Conservation (phyloP, 2,888 invertebrate genomes). For the Colostygia pectinataria region DNA sequence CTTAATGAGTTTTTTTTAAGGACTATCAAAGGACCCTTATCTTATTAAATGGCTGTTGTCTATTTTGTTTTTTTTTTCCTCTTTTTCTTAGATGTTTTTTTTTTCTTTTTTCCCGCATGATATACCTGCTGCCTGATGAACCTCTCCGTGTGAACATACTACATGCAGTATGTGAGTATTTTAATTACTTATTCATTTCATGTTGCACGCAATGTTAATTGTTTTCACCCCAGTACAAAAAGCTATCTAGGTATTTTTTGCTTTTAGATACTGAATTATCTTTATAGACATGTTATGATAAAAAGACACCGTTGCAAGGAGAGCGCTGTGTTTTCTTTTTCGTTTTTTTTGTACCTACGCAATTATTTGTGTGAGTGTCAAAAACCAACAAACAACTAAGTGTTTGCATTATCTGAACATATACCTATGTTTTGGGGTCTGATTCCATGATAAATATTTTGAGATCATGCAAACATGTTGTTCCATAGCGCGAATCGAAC, state of each 20-base stretch:
- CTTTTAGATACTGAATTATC: too few relatives aligned
- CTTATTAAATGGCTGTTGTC: conserved; percentile 40
- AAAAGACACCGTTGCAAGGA: too few relatives aligned
- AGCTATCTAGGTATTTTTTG: not conserved
- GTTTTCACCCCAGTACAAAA: not conserved
- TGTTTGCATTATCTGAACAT: too few relatives aligned
- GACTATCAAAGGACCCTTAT: conserved; percentile 52
- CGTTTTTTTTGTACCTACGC: too few relatives aligned
- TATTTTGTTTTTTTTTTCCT: conserved; percentile 33
- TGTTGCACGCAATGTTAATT: not conserved
- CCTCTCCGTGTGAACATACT: conserved; percentile 43
- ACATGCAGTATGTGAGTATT: conserved; percentile 70
- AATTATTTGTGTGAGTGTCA: too few relatives aligned
- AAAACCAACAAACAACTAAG: too few relatives aligned
- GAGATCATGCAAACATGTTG: too few relatives aligned
- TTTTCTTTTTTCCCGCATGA: conserved; percentile 55
- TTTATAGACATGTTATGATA: too few relatives aligned
- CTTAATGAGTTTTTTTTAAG: conserved; percentile 66
- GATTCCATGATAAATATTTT: too few relatives aligned
- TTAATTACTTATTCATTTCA: conserved; percentile 43
- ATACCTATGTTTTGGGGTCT: too few relatives aligned
- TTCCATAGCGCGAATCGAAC: too few relatives aligned
- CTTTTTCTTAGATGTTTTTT: conserved; percentile 32
- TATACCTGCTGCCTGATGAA: conserved; percentile 32
- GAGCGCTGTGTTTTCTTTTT: too few relatives aligned